Evolutionary conservation across 2,888 invertebrate species (phyloP).

Genomic region (Sphinx pinastri): DNA sequence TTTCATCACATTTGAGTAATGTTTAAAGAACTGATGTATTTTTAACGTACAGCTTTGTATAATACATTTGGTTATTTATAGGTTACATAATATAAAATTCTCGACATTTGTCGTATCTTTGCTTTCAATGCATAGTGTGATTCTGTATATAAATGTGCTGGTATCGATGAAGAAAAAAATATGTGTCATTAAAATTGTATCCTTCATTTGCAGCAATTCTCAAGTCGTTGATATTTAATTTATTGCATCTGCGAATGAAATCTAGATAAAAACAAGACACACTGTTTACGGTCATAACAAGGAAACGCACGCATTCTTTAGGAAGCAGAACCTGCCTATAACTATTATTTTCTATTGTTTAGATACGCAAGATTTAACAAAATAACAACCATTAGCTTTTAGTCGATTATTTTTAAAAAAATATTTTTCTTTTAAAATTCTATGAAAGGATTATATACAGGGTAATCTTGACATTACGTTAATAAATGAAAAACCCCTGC

Average conservation of each 20-base stretch:
- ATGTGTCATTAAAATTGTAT: conserved; percentile 2
- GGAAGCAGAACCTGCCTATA: neutral
- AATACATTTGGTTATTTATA: neutral
- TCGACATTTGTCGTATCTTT: neutral
- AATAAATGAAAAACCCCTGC: too few relatives aligned
- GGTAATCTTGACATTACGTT: too few relatives aligned
- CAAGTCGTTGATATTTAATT: neutral
- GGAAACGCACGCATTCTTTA: neutral
- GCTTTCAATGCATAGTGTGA: neutral
- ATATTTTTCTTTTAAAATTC: too few relatives aligned
- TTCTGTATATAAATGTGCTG: too few relatives aligned
- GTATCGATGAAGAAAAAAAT: neutral
- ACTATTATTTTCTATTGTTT: too few relatives aligned
- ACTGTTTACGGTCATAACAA: neutral
- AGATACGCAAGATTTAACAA: too few relatives aligned
- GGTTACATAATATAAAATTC: too few relatives aligned
- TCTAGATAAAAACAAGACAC: neutral
- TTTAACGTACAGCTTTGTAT: neutral
- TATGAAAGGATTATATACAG: too few relatives aligned
- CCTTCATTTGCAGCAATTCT: neutral
- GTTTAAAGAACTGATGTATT: neutral
- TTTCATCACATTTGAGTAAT: conserved; percentile 1
- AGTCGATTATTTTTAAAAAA: too few relatives aligned
- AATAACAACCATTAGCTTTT: too few relatives aligned
- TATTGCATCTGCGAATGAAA: neutral